Percentiles rank a stretch among this genome's conserved stretches.
These are phyloP conservation scores for Zophobas morio DNA, from an alignment of 1,140 invertebrate species.

Conservation along the genomic window DNA sequence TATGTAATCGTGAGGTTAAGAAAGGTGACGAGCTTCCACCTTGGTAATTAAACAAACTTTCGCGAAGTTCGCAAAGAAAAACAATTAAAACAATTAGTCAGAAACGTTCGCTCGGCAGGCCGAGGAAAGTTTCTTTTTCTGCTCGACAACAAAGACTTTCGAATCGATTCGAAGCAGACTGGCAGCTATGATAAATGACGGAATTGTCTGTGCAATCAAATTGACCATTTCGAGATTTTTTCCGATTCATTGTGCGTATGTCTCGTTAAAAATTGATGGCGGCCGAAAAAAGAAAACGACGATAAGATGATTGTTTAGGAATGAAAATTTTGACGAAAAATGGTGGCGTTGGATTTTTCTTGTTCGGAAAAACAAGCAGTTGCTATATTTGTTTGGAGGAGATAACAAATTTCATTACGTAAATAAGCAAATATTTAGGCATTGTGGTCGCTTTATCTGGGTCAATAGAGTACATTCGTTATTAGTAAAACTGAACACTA, in stretches of 20 bases:
- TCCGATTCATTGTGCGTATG: constrained; percentile 25
- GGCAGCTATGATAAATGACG: constrained; percentile 38
- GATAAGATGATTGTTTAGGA: neutral
- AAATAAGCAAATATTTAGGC: no score
- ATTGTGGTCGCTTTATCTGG: no score
- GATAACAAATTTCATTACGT: no score
- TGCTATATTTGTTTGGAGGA: neutral
- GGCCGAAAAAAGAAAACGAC: neutral
- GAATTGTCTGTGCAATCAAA: constrained; percentile 40
- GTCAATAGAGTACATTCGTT: no score
- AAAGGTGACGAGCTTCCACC: constrained; percentile 41
- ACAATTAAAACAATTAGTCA: constrained; percentile 38
- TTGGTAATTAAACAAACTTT: constrained; percentile 47
- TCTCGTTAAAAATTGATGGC: constrained; percentile 22
- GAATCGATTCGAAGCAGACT: constrained; percentile 37
- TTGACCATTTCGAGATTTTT: constrained; percentile 38
- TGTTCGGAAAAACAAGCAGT: no score
- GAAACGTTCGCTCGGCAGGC: constrained; percentile 19
- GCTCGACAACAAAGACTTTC: constrained; percentile 33
- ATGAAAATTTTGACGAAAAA: no score
- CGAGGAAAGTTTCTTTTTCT: constrained; percentile 42
- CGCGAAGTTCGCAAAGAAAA: constrained; percentile 31
- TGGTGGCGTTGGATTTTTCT: no score
- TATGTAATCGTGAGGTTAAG: constrained; percentile 38
- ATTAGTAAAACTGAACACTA: no score